Conservation (phyloP, 2,888 invertebrate species). For the Digitonthophagus gazella region DNA sequence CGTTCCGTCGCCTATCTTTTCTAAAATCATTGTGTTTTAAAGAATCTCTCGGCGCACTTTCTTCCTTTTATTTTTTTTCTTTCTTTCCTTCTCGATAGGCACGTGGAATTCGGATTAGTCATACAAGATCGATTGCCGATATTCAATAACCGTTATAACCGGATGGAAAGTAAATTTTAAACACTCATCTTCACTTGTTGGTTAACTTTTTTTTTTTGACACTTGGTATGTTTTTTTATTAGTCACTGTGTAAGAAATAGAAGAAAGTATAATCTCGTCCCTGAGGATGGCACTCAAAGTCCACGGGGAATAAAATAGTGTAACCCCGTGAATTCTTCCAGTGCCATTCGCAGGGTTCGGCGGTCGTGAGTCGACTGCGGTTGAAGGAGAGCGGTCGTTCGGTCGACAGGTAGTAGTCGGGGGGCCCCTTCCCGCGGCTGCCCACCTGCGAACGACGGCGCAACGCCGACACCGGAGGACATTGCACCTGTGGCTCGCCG, state of each 20-base stretch:
- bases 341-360: slow-evolving; percentile 71
- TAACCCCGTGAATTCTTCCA: slow-evolving; percentile 83
- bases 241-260: background rate
- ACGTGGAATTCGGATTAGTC: background rate
- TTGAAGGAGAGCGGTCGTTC: slow-evolving; percentile 35
- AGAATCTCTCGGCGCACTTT: slow-evolving; percentile 21
- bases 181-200: slow-evolving; percentile 12
- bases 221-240: background rate
- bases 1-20: slow-evolving; percentile 22
- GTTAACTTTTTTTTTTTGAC: background rate
- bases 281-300: slow-evolving; percentile 69
- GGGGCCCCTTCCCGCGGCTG: slow-evolving; percentile 25
- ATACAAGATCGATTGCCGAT: background rate
- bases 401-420: slow-evolving; percentile 46
- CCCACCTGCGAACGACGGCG: slow-evolving; percentile 23
- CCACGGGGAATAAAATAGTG: slow-evolving; percentile 59
- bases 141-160: background rate
- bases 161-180: slow-evolving; percentile 1
- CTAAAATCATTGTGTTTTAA: slow-evolving; percentile 18
- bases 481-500: slow-evolving; percentile 51
- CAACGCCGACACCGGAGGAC: slow-evolving; percentile 42
- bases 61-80: background rate
- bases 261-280: slow-evolving; percentile 32
- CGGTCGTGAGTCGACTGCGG: slow-evolving; percentile 3
- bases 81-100: too few relatives aligned